Evolutionary conservation across 2,113 vertebrate genomes (phyloP).

Genomic region (Fulmarus glacialis): DNA sequence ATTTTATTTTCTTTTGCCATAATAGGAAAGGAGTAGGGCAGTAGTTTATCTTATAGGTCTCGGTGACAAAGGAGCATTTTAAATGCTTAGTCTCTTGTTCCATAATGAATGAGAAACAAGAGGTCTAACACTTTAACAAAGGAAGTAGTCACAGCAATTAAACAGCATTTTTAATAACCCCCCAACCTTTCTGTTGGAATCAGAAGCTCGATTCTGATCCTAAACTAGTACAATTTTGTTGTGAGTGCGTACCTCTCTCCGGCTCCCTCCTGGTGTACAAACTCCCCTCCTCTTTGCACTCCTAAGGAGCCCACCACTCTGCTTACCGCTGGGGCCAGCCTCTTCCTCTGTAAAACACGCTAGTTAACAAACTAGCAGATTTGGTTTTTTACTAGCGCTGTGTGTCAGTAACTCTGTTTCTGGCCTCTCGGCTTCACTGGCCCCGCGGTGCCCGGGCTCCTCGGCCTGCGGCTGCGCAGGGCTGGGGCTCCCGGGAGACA

Average conservation of each 20-base stretch:
- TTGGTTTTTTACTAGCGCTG: background rate
- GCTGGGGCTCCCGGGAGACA: background rate
- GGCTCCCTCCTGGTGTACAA: background rate
- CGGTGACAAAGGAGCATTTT: background rate
- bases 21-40: background rate
- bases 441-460: rapidly evolving
- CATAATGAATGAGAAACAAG: slow-evolving; percentile 21
- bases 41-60: background rate
- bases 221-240: background rate
- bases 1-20: background rate
- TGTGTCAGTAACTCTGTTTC: background rate
- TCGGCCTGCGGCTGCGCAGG: rapidly evolving
- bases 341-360: background rate
- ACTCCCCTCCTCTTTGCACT: background rate
- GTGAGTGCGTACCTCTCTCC: background rate
- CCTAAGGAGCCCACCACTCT: background rate
- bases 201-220: background rate
- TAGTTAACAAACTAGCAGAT: background rate
- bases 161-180: slow-evolving; percentile 40
- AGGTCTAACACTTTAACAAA: background rate
- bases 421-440: background rate
- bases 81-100: slow-evolving; percentile 23
- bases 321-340: background rate
- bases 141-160: background rate
- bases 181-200: background rate